These are phyloP conservation scores for Mungos mungo DNA, from an alignment of 2,113 vertebrate genomes.

Conservation along the genomic window DNA sequence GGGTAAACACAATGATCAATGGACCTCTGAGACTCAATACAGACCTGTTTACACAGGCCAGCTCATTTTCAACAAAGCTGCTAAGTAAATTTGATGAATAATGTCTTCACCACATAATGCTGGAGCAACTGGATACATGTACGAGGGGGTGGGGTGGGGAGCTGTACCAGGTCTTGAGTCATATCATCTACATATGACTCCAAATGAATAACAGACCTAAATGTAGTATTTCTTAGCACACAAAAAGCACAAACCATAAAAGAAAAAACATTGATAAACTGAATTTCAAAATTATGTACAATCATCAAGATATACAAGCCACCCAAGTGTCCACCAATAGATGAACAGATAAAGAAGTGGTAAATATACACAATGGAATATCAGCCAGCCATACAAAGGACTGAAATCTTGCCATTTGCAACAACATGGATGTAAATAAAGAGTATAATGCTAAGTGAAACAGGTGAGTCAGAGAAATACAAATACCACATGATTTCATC, in stretches of 20 bases:
- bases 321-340: neutral
- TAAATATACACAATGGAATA: neutral
- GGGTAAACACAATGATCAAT: neutral
- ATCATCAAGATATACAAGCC: neutral
- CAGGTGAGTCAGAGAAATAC: neutral
- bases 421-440: neutral
- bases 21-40: neutral
- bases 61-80: neutral
- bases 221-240: neutral
- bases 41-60: neutral
- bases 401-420: neutral
- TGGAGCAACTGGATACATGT: neutral
- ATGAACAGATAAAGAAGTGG: neutral
- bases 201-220: neutral
- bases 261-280: neutral
- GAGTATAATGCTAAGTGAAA: neutral
- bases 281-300: neutral
- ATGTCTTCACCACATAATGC: neutral
- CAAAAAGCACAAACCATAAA: neutral
- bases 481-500: neutral
- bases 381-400: neutral
- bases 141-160: neutral
- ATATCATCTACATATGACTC: neutral
- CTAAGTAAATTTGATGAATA: neutral
- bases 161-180: neutral